Evolutionary conservation across 1,140 invertebrate species (phyloP), one percentile per base, ranked within the genome.

Genomic region (Macrobrachium rosenbergii): DNA sequence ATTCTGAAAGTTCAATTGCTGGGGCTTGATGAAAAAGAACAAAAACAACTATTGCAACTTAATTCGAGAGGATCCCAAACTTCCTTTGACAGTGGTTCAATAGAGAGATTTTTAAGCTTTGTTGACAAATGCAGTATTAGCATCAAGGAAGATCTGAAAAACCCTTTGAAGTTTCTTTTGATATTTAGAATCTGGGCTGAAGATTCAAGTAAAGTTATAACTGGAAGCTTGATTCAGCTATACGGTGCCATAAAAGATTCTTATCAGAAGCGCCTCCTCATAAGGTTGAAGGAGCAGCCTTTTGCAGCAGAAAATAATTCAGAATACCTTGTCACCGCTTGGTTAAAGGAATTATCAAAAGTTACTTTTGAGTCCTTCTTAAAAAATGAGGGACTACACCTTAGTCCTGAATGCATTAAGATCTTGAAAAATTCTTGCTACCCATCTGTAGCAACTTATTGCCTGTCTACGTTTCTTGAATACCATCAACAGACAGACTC

Each of bases 401-500:
- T 82, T 73, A 58, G 60, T 28, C 2, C 11, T 28, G 37, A 59
- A 28, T 17, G 21, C 37, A 23, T 73, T 3, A 59, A 72, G 5
- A 37, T 6, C 45, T 73, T 82, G 21, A 59, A 10, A 52, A n/a
- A 73, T 59, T 52, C 19, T 7, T 72, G 67, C 37, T 1, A n/a
- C 37, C 21, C 17, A 45, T 52, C 14, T 0, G 23, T 10, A 73
- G 52, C 19, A 12, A 59, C 52, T 11, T 45, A 23, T 7, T 82
- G 67, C 19, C 81, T 82, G 14, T 82, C 81, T 2, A 28, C 81
- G 0, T 82, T 82, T 37, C 67, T 82, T 58, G 64, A 17, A 28
- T 82, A n/a, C 28, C n/a, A 52, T 17, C 10, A 64, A 10, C 6
- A 16, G 7, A 11, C 43, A 0, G 45, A 17, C 64, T 6, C 8